Base-by-base conservation (phyloP, 2,113 vertebrate species). In the Istiophorus platypterus region DNA sequence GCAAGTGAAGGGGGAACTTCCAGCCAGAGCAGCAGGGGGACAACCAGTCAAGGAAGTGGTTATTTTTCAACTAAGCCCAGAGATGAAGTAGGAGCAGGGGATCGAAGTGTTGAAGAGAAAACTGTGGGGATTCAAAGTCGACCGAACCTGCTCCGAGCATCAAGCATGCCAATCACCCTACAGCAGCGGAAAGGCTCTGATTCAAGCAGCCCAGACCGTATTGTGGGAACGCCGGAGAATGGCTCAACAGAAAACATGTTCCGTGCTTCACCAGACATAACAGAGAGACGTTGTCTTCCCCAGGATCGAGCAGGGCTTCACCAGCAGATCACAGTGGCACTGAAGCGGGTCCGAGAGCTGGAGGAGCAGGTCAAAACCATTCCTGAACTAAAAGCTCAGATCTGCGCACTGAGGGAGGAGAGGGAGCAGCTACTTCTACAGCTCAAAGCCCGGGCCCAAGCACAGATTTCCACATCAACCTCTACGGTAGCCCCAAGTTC, bases 91-190 rank as follows among this genome's bases (percentile, higher is more conserved):
- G 92, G 90, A 47, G 37, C 66, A 0, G 63, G 80, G 4, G 5
- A 34, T 8, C 88, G 81, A 24, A 51, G 71, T 59, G 77, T 71
- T 1, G 92, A 92, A 26, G 96, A 94, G 0, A 95, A 94, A 70
- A 70, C 78, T 6, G 67, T 76, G 3, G 82, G 81, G 0, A 92
- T 89, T 49, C 92, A 94, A 42, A 92, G 88, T 2, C 95, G 97
- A n/a, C 98, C 98, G 0, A 97, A 98, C 86, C 93, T 99, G 39
- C 88, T 98, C 37, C 92, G 98, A 84, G 96, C 98, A 1, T 97
- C 97, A 62, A 99, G 98, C 93, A 96, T 99, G 97, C 98, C 98
- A 0, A 94, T 96, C 1, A 95, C 96, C 0, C 93, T 98, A 63
- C 96, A 91, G 0, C 96, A 95, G 3, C 91, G 94, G 34, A 96